Evolutionary conservation across 2,888 invertebrate genomes (phyloP).

Genomic region (Craniophora ligustri): DNA sequence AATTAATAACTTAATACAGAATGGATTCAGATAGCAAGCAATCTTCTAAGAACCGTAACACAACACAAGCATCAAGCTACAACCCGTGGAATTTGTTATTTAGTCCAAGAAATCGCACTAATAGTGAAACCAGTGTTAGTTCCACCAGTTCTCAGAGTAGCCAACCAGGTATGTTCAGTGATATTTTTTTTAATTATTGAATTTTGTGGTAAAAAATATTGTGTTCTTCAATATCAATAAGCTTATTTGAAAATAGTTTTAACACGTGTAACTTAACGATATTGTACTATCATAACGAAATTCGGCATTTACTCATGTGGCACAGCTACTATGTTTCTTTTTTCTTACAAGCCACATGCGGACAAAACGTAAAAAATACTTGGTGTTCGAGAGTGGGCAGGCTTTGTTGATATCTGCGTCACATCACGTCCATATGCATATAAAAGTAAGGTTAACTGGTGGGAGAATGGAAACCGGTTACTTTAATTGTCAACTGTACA

Average conservation of each 20-base stretch:
- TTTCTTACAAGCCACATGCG: conserved; percentile 15
- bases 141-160: conserved; percentile 69
- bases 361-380: conserved; percentile 17
- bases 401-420: conserved; percentile 17
- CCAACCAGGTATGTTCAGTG: conserved; percentile 70
- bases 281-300: no score
- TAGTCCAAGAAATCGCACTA: conserved; percentile 75
- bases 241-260: no score
- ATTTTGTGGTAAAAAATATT: neutral
- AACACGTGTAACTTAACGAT: no score
- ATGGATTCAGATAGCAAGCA: conserved; percentile 79
- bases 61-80: conserved; percentile 65
- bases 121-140: conserved; percentile 81
- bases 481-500: conserved; percentile 35
- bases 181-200: no score
- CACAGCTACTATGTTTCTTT: neutral
- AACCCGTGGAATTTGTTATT: conserved; percentile 84
- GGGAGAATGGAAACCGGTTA: conserved; percentile 54
- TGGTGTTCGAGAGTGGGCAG: conserved; percentile 12
- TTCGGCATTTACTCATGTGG: neutral
- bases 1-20: conserved; percentile 41
- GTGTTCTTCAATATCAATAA: neutral
- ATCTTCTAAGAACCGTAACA: conserved; percentile 65
- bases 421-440: conserved; percentile 34
- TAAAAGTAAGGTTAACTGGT: conserved; percentile 49